Evolutionary conservation across 2,797 vertebrate genomes (phyloP), one percentile per base, ranked within the genome.

Genomic region (Xenentodon cancila): DNA sequence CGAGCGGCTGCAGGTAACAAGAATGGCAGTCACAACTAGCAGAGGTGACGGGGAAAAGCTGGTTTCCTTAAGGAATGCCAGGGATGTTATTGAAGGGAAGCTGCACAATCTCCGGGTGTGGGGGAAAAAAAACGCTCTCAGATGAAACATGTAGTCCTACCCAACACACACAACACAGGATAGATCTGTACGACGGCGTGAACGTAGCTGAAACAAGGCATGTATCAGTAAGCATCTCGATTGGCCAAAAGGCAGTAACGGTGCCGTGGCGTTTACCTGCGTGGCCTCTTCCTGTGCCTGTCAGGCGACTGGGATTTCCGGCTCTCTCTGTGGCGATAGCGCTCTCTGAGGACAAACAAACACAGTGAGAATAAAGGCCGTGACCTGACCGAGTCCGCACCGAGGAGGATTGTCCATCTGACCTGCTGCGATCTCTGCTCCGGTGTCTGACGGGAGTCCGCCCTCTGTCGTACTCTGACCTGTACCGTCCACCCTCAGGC

Each of bases 401-500:
- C 7, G 9, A 1, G 9, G 4, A 2, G 1, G 9, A 12, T 0
- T 2, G 0, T 18, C 1, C 0, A 2, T 0, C 1, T 11, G 19
- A 97, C 96, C 96, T 96, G 95, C 94, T 96, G 15, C 94, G 91
- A 17, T 98, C 96, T 0, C 95, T 93, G 88, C 95, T 97, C 59
- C 96, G 81, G 86, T 96, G 96, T 21, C 95, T 91, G 20, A 95
- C 92, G 0, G 96, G 92, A 0, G 94, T 90, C 8, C 95, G 90
- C 0, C 93, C 95, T 16, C 95, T 85, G 16, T 97, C 95, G 0
- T 96, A 95, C 1, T 97, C 96, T 0, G 92, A 79, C 34, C 95
- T 87, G 82, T 96, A 95, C 13, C 96, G 90, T 1, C 93, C 94
- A 2, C 92, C 91, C 0, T 97, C 97, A 0, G 86, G 88, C 9